Evolutionary conservation across 2,797 vertebrate species (phyloP), one percentile per base, ranked within the genome.

Genomic region (Chromobotia macracanthus): DNA sequence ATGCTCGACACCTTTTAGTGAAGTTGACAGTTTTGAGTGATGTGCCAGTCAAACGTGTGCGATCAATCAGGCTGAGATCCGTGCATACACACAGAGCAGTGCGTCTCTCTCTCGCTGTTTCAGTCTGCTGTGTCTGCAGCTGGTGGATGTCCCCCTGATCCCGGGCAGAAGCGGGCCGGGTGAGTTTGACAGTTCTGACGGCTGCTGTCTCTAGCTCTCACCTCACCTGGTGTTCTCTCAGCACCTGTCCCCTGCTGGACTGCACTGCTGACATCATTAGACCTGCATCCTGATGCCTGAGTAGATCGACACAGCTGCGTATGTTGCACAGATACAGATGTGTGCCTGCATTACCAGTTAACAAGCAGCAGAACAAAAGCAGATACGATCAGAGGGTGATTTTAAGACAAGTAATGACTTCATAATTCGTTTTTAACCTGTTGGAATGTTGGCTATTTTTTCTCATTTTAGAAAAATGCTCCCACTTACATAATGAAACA

Each of bases 161-260:
- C 80, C 83, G 80, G 74, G 75, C 78, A 83, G 80, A 84, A 81
- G 79, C 83, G 80, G 80, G 88, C 85, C 86, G 88, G 90, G 86
- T 75, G 76, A 72, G 75, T 84, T 84, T 92, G 92, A 93, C 91
- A 92, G 91, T 88, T 86, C 87, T 92, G 92, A 93, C 88, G 91
- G 89, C 78, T 92, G 91, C 92, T 92, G 92, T 92, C 90, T 41
- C 92, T 82, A 92, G 92, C 87, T 90, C 91, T 93, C 91, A 89
- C 85, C 92, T 93, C 78, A 86, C 89, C 85, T 88, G 85, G 79
- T 85, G 90, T 85, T 75, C 83, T 90, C 85, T 89, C 90, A 87
- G 85, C 84, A 77, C 87, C 90, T 87, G 81, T 81, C 87, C 86
- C 86, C 73, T 85, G 86, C 84, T 77, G 86, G 89, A 77, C 74